phyloP scores from a whole-genome alignment of 2,888 invertebrate genomes.

The Euclidia mi region DNA sequence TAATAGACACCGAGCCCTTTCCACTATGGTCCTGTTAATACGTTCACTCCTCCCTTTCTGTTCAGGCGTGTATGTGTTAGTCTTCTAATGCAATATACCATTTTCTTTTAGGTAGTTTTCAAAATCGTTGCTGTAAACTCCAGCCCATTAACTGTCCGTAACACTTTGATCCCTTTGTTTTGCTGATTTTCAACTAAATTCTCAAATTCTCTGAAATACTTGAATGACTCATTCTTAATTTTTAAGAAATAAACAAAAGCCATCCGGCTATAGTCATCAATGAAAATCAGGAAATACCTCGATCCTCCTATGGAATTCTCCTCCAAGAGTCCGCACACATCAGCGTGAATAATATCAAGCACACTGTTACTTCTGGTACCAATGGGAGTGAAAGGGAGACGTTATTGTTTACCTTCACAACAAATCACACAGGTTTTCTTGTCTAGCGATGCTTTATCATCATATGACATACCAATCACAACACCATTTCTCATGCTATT shows the following conservation, averaged over 20 bases:
- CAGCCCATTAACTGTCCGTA: constrained; percentile 39
- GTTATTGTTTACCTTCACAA: constrained; percentile 42
- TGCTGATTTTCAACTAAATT: constrained; percentile 45
- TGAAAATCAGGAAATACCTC: not conserved
- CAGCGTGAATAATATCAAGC: not conserved
- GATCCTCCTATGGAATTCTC: not conserved
- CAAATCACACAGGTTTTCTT: no score
- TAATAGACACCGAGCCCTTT: no score
- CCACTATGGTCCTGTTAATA: constrained; percentile 24
- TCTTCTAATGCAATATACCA: constrained; percentile 47
- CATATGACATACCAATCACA: not conserved
- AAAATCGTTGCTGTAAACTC: constrained; percentile 40
- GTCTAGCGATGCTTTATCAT: constrained; percentile 35
- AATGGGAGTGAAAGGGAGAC: constrained; percentile 30
- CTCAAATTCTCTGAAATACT: no score
- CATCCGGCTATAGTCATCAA: constrained; percentile 3
- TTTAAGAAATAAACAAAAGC: not conserved
- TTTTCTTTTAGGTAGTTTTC: constrained; percentile 19
- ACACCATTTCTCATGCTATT: constrained; percentile 9
- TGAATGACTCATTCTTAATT: no score
- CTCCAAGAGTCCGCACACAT: constrained; percentile 3
- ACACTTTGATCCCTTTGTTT: constrained; percentile 25
- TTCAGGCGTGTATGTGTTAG: constrained; percentile 51
- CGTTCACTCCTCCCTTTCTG: constrained; percentile 60
- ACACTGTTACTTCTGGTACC: constrained; percentile 30